Base-by-base conservation (phyloP, 2,888 invertebrate species). In the Nephrotoma appendiculata region DNA sequence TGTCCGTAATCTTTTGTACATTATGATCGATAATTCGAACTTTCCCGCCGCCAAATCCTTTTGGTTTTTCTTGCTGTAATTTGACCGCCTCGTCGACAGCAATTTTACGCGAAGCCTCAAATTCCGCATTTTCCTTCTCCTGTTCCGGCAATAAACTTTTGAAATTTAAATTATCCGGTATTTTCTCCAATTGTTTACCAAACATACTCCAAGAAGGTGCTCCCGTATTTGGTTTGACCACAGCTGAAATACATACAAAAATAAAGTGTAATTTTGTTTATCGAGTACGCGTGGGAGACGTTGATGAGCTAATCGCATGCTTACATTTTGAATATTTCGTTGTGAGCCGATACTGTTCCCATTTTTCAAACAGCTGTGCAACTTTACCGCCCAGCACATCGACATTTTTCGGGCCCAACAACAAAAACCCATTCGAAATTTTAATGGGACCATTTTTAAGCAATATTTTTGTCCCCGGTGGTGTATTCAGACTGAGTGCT, bases 181-280 rank as follows among this genome's bases (percentile, higher is more conserved):
- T 91, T 90, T 86, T 93, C 93, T 89, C 95, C 92, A 87, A 96
- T 93, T 89, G 94, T 95, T 89, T 96, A 95, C 98, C 98, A 92
- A 98, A 98, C 48, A 97, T 95, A 89, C 98, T 97, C 97, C 98
- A 98, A 57, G 96, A 98, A 1, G 98, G 97, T 0, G 96, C 96
- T 88, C 96, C 96, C 89, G 96, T 95, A 85, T 85, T 85, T 45
- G 85, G 85, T 45, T 85, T 85, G 19, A 85, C 85, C 42, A 85
- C 85, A 42, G 85, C 85, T 85, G 84, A 84, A 84, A 84, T 15
- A 84, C n/a, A 84, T 12, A 84, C n/a, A 42, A 42, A 83, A 42
- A 83, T 41, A 11, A 48, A n/a, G n/a, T n/a, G 9, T 15, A 6
- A 83, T 41, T 83, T 83, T 83, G 19, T 83, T 5, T 7, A n/a